Evolutionary conservation across 1,140 invertebrate species (phyloP).

Genomic region (Euwallacea fornicatus): DNA sequence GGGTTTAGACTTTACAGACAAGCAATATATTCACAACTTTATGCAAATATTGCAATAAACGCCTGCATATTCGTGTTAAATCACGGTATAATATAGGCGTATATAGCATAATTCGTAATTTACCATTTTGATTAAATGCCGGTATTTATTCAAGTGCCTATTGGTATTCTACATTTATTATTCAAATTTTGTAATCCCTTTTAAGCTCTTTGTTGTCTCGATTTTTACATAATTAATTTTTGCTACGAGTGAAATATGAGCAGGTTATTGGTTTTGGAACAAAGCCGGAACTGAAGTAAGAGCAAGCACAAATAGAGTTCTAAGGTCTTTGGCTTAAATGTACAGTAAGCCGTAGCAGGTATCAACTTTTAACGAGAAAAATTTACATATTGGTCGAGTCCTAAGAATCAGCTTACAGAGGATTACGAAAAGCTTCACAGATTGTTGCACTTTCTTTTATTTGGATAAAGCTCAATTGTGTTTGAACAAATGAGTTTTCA

Average conservation of each 20-base stretch:
- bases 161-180: conserved; percentile 38
- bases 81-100: conserved; percentile 39
- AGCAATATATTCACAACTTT: conserved; percentile 37
- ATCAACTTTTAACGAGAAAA: no score
- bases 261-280: no score
- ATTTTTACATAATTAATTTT: conserved; percentile 35
- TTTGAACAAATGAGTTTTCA: no score
- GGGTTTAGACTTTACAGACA: conserved; percentile 14
- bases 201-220: conserved; percentile 28
- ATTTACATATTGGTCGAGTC: no score
- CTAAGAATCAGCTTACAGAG: no score
- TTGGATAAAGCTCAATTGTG: no score
- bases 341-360: no score
- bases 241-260: not conserved
- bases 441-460: no score
- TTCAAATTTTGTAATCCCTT: conserved; percentile 35
- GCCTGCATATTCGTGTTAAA: conserved; percentile 40
- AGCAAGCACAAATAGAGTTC: no score
- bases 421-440: no score
- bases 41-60: conserved; percentile 42
- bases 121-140: conserved; percentile 39
- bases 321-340: no score
- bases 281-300: no score
- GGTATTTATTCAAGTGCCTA: conserved; percentile 36
- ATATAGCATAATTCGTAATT: conserved; percentile 38